Base-by-base conservation (phyloP, 1,140 invertebrate species). In the Leptoteleia sp. region DNA sequence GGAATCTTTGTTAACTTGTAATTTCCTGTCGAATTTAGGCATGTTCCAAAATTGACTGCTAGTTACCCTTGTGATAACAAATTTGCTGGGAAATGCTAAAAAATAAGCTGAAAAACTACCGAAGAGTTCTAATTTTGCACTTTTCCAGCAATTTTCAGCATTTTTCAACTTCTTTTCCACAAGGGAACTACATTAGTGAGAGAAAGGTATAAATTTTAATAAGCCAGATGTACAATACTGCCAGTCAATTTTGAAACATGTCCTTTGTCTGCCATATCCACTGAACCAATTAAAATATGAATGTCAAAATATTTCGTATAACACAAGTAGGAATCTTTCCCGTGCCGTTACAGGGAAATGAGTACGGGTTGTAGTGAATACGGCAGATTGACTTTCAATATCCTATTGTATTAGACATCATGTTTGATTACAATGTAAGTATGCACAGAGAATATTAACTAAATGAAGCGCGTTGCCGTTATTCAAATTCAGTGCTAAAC, bases 351-450 rank as follows among this genome's bases (percentile, higher is more conserved):
- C 67, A 76, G 52, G 31, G 52, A 75, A 70, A 73, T 57, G 61
- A 70, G 59, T 57, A 5, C 12, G 76, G 79, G 81, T 79, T 85
- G 79, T 81, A 87, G 86, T 87, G 84, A 87, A 87, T 87, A 87
- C 86, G 86, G 85, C 84, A 85, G 79, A 67, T 68, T 79, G 80
- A 78, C 80, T 87, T 84, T 73, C 72, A 82, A 82, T 70, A 87
- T 71, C 81, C 79, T 80, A 79, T 62, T 87, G 75, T 88, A 88
- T 87, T 88, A 82, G 72, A 73, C 62, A 75, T 80, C 68, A 81
- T 52, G 75, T 81, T 47, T 62, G 43, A 80, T 54, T 84, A 86
- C 82, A 87, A 79, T 86, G 55, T 64, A 64, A 79, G 45, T 72
- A 40, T 65, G 27, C 67, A 17, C 67, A 54, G 50, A 68, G 59